A percentile compares a stretch with the other conserved stretches of the same genome.
Conservation (phyloP, 2,113 vertebrate species). For the Scopus umbretta region DNA sequence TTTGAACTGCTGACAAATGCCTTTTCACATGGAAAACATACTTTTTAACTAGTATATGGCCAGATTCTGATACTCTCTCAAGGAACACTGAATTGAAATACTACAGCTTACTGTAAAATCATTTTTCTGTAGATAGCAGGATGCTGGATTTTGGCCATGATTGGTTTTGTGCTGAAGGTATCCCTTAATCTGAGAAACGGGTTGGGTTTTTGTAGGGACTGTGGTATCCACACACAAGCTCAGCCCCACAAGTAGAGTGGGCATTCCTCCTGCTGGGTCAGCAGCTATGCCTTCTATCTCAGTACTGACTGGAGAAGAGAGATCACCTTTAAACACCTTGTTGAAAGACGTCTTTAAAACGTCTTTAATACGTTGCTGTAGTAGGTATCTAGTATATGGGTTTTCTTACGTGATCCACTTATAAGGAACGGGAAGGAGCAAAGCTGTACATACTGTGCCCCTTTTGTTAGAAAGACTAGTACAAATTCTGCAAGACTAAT, state of each 20-base stretch:
- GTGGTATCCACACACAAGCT: accelerated
- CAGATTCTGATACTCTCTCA: not conserved
- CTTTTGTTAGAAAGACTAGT: not conserved
- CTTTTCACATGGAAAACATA: not conserved
- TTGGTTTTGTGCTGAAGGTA: not conserved
- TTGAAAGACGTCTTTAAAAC: not conserved
- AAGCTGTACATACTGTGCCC: not conserved
- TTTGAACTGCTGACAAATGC: not conserved
- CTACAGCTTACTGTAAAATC: not conserved
- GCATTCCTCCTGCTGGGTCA: not conserved
- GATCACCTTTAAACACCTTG: accelerated
- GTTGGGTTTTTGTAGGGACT: not conserved
- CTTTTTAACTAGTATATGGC: not conserved
- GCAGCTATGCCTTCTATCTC: not conserved
- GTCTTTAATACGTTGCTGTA: not conserved
- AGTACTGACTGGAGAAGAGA: accelerated
- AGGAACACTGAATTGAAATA: not conserved
- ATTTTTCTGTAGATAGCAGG: not conserved
- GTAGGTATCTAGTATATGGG: not conserved
- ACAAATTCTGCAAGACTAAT: not conserved
- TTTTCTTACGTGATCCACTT: not conserved
- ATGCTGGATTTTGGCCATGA: not conserved
- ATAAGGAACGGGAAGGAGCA: not conserved
- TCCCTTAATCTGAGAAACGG: not conserved
- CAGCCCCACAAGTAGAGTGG: not conserved